These are phyloP conservation scores for Phortica okadai DNA, from an alignment of 2,888 invertebrate species.

Conservation along the genomic window DNA sequence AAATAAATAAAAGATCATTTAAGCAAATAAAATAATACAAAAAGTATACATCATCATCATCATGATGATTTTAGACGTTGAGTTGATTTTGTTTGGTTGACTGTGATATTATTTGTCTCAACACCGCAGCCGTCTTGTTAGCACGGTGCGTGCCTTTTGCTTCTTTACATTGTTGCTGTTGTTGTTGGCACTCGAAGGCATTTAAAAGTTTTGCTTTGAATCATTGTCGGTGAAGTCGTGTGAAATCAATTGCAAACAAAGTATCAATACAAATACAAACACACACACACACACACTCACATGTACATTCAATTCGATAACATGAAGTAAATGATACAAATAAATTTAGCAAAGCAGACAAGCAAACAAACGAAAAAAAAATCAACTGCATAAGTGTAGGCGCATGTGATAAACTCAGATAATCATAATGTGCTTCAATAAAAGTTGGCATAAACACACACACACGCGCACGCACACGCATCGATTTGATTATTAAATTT, in stretches of 20 bases:
- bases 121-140: not conserved
- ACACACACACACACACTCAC: constrained; percentile 23
- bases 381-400: not conserved
- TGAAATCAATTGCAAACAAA: constrained; percentile 68
- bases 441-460: constrained; percentile 1
- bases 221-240: constrained; percentile 66
- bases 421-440: constrained; percentile 21
- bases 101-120: not conserved
- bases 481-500: constrained; percentile 10
- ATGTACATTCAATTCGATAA: not conserved
- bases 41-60: constrained; percentile 8
- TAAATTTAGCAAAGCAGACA: constrained; percentile 1
- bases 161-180: not conserved
- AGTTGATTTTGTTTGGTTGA: not conserved
- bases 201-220: constrained; percentile 64
- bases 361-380: not conserved
- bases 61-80: constrained; percentile 14
- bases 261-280: constrained; percentile 61
- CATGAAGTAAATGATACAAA: constrained; percentile 22
- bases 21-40: constrained; percentile 53
- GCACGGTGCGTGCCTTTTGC: not conserved
- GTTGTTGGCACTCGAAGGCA: constrained; percentile 61
- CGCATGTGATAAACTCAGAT: constrained; percentile 10
- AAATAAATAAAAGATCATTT: constrained; percentile 64
- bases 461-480: not conserved